Conservation (phyloP, 2,888 invertebrate genomes). For the Caradrina kadenii region DNA sequence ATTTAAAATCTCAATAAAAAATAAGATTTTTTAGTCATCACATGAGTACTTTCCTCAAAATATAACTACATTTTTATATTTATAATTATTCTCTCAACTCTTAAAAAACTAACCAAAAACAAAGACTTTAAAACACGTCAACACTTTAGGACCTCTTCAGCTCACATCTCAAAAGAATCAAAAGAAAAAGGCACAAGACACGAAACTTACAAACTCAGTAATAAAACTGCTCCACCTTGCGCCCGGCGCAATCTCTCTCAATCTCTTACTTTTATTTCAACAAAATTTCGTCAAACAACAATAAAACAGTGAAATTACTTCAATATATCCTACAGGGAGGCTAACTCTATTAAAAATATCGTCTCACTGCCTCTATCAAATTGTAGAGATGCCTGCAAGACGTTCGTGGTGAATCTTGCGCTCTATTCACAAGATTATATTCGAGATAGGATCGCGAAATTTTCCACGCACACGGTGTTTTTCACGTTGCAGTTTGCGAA, state of each 20-base stretch:
- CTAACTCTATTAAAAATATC: conserved; percentile 76
- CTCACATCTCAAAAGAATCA: conserved; percentile 33
- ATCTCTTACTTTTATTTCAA: conserved; percentile 64
- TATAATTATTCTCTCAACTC: too few species aligned
- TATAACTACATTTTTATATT: too few species aligned
- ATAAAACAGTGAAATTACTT: conserved; percentile 61
- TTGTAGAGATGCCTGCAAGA: conserved; percentile 79
- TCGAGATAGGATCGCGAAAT: conserved; percentile 77
- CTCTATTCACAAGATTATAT: conserved; percentile 87
- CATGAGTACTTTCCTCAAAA: too few species aligned
- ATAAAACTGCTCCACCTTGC: conserved; percentile 45
- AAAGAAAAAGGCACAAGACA: conserved; percentile 36
- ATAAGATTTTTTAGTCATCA: too few species aligned
- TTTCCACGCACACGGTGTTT: conserved; percentile 71
- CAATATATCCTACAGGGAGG: conserved; percentile 54
- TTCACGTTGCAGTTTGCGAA: conserved; percentile 1
- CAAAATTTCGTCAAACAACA: conserved; percentile 64
- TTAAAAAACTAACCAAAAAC: not conserved
- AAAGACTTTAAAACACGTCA: conserved; percentile 10
- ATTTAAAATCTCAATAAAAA: too few species aligned
- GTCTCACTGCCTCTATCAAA: conserved; percentile 73
- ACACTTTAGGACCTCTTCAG: conserved; percentile 7
- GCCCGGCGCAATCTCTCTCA: conserved; percentile 56
- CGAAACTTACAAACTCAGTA: conserved; percentile 38
- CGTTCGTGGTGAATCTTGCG: conserved; percentile 83